These are phyloP conservation scores for Antheraea pernyi DNA, from an alignment of 1,140 invertebrate genomes.

Conservation along the genomic window DNA sequence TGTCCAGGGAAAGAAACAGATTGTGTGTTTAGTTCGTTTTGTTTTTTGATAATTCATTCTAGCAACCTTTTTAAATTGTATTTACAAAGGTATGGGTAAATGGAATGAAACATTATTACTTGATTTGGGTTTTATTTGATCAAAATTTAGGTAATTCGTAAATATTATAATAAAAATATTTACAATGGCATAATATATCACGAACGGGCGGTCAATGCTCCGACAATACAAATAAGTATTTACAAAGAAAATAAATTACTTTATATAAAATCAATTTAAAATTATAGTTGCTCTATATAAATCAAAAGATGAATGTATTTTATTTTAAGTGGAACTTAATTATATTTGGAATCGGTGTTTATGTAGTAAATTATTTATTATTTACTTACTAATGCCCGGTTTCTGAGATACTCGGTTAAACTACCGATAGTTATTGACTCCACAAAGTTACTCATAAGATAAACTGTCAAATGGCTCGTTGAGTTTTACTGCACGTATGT, in stretches of 20 bases:
- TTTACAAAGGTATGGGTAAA: background rate
- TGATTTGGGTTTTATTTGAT: constrained; percentile 74
- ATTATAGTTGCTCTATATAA: background rate
- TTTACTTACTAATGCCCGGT: no score
- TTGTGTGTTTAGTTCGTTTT: no score
- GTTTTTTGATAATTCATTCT: no score
- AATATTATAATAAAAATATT: constrained; percentile 75
- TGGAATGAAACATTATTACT: constrained; percentile 27
- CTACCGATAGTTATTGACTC: no score
- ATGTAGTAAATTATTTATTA: no score
- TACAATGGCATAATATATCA: constrained; percentile 61
- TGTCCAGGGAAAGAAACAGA: no score
- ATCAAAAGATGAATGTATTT: background rate
- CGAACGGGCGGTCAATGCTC: constrained; percentile 29
- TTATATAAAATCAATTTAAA: background rate
- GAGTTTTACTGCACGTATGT: no score
- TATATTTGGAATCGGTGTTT: background rate
- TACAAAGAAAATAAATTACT: constrained; percentile 40
- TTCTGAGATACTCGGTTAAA: no score
- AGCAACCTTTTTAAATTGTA: no score
- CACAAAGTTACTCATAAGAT: no score
- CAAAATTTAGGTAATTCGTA: constrained; percentile 71
- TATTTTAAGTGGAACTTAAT: background rate
- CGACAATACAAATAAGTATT: constrained; percentile 39
- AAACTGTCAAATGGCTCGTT: no score